phyloP scores from a whole-genome alignment of 2,797 vertebrate species.

The Alauda arvensis region DNA sequence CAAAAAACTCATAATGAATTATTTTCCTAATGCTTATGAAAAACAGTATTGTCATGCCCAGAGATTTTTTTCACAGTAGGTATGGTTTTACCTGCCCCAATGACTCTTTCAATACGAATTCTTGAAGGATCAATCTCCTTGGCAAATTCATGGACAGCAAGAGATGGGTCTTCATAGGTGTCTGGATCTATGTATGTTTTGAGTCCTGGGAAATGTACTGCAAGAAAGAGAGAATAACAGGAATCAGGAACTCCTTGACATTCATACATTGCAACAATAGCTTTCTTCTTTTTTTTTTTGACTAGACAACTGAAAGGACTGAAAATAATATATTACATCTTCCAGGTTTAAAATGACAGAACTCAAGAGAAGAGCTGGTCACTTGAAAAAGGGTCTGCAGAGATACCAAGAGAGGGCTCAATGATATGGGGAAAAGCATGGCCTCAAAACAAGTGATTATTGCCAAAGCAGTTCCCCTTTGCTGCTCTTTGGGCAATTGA shows the following conservation, averaged over 20 bases:
- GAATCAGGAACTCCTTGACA: not conserved
- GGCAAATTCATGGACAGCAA: constrained; percentile 95
- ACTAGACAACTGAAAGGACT: not conserved
- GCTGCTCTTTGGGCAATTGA: not conserved
- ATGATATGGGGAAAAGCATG: not conserved
- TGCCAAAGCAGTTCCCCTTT: not conserved
- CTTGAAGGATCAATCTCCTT: constrained; percentile 95
- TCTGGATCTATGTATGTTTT: constrained; percentile 97
- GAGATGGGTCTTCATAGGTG: constrained; percentile 92
- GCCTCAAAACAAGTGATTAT: not conserved
- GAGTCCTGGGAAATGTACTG: constrained; percentile 89
- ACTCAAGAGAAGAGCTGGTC: not conserved
- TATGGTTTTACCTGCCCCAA: constrained; percentile 86
- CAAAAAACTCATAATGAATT: not conserved
- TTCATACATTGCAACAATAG: not conserved
- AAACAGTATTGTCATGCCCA: not conserved
- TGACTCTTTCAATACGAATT: constrained; percentile 96
- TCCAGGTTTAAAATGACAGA: not conserved
- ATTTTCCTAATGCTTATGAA: not conserved
- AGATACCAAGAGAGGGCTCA: not conserved
- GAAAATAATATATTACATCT: not conserved
- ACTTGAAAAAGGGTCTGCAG: not conserved
- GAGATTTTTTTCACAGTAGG: not conserved
- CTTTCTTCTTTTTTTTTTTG: too few species aligned
- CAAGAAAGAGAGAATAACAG: constrained; percentile 25